A percentile compares a stretch with the other conserved stretches of the same genome.
Conservation (phyloP, 2,797 vertebrate genomes). For the Semaprochilodus insignis region DNA sequence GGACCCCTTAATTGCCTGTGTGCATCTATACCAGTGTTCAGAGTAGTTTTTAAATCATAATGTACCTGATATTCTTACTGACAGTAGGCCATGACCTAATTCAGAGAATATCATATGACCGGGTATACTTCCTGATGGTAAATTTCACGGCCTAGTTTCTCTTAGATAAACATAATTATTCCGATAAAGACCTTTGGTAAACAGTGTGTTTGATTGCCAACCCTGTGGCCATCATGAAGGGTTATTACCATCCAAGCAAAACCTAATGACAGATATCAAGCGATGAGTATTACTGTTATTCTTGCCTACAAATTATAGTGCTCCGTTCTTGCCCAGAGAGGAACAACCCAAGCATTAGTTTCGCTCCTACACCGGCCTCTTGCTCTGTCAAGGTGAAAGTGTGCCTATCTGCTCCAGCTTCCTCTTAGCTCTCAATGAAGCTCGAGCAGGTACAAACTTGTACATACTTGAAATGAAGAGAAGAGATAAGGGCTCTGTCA, state of each 20-base stretch:
- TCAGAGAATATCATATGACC: background rate
- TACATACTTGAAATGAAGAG: background rate
- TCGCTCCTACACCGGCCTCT: constrained; percentile 5
- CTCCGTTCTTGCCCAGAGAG: background rate
- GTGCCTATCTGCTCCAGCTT: constrained; percentile 8
- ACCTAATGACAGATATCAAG: background rate
- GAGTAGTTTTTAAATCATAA: background rate
- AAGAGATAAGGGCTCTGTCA: constrained; percentile 8
- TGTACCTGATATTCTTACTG: background rate
- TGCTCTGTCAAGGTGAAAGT: constrained; percentile 25
- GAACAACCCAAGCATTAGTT: constrained; percentile 27
- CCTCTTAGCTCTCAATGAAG: constrained; percentile 11
- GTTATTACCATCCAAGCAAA: background rate
- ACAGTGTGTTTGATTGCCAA: background rate
- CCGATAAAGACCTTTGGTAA: background rate
- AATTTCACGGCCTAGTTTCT: background rate
- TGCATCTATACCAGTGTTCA: background rate
- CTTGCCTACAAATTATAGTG: background rate
- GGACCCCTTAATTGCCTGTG: background rate
- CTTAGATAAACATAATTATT: constrained; percentile 4
- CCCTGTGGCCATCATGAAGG: background rate
- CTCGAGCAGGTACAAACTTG: constrained; percentile 21
- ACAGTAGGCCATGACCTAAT: background rate
- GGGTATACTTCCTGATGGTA: background rate
- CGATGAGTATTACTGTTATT: background rate